Percentiles rank a stretch among this genome's conserved stretches.
These are phyloP conservation scores for Yponomeuta sedellus DNA, from an alignment of 2,888 invertebrate genomes.

Conservation along the genomic window DNA sequence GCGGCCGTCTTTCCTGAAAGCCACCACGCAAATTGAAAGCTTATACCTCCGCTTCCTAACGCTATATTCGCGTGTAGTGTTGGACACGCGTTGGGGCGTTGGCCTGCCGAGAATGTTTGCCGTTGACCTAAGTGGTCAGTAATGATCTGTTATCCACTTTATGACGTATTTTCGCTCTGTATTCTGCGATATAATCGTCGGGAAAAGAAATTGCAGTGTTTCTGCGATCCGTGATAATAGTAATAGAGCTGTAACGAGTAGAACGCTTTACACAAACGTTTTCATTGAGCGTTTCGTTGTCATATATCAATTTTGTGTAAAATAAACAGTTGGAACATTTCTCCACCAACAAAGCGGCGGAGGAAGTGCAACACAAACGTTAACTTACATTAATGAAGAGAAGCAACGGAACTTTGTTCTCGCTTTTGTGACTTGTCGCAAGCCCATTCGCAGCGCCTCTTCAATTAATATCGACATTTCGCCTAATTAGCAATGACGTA, in stretches of 20 bases:
- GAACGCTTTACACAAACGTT: background rate
- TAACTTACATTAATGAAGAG: background rate
- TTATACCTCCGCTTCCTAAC: background rate
- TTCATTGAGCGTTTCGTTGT: background rate
- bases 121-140: slow-evolving; percentile 71
- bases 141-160: slow-evolving; percentile 68
- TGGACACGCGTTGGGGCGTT: slow-evolving; percentile 51
- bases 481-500: slow-evolving; percentile 15
- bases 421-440: background rate
- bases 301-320: background rate
- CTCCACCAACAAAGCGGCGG: background rate
- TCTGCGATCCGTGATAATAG: background rate
- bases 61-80: background rate
- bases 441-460: slow-evolving; percentile 5
- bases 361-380: slow-evolving; percentile 1
- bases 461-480: slow-evolving; percentile 17
- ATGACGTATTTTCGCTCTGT: slow-evolving; percentile 39
- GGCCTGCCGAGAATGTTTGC: slow-evolving; percentile 72
- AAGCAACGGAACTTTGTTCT: background rate
- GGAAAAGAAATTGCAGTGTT: slow-evolving; percentile 2
- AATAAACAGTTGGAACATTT: background rate
- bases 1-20: slow-evolving; percentile 33
- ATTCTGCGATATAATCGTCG: slow-evolving; percentile 5
- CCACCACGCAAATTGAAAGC: background rate
- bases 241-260: background rate